Evolutionary conservation across 2,797 vertebrate genomes (phyloP).

Genomic region (Tragopan temminckii): DNA sequence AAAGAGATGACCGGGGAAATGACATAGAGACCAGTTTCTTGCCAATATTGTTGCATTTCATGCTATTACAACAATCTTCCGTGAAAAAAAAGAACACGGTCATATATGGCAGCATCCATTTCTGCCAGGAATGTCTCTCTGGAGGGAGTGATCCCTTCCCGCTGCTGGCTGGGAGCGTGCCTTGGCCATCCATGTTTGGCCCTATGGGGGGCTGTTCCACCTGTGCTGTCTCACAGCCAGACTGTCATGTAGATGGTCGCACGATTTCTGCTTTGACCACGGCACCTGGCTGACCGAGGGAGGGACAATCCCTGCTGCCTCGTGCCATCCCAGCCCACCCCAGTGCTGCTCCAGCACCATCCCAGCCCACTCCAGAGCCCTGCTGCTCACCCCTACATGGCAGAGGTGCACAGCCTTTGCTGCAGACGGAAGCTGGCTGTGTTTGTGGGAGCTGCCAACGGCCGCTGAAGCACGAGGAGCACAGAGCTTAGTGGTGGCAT

Average conservation of each 20-base stretch:
- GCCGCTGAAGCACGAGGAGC: background rate
- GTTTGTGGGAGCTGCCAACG: conserved; percentile 39
- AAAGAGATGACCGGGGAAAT: background rate
- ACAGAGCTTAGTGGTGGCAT: background rate
- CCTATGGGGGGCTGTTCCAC: accelerated
- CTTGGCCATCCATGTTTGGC: accelerated
- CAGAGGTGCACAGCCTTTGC: background rate
- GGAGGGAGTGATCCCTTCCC: background rate
- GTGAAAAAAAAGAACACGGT: background rate
- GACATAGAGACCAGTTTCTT: background rate
- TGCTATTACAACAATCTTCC: background rate
- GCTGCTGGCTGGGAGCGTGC: background rate
- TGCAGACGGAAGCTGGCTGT: background rate
- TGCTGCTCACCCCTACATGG: too few relatives aligned
- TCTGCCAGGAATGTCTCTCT: accelerated
- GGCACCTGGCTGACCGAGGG: background rate
- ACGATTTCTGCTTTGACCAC: background rate
- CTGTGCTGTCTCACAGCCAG: background rate
- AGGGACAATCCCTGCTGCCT: background rate
- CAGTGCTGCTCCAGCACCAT: too few relatives aligned
- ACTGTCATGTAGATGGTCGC: accelerated
- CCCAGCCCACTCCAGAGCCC: background rate
- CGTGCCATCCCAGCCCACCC: background rate
- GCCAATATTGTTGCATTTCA: conserved; percentile 29
- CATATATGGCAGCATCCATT: background rate